phyloP scores from a whole-genome alignment of 1,140 invertebrate species.

The Drosophila sulfurigaster region DNA sequence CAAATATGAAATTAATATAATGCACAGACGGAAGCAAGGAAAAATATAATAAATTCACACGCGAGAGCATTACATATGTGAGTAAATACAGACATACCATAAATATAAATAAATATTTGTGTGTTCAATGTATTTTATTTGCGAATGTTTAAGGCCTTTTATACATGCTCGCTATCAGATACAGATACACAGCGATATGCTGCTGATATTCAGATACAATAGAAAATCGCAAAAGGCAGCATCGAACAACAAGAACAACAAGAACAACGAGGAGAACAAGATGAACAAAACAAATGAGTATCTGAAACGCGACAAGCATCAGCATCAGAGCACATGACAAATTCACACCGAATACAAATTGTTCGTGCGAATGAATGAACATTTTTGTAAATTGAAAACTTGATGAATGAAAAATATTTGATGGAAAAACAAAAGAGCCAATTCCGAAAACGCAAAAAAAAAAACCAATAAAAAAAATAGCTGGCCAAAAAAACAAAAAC shows the following conservation, averaged over 20 bases:
- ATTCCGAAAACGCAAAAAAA: slow-evolving; percentile 36
- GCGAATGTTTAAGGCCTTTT: slow-evolving; percentile 9
- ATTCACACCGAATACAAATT: slow-evolving; percentile 83
- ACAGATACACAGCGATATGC: slow-evolving; percentile 31
- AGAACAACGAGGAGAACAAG: slow-evolving; percentile 18
- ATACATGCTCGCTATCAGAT: slow-evolving; percentile 35
- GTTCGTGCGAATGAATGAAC: slow-evolving; percentile 82
- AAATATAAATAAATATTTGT: not conserved
- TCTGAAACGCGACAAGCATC: slow-evolving; percentile 15
- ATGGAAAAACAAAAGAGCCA: slow-evolving; percentile 82
- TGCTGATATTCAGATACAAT: slow-evolving; percentile 26
- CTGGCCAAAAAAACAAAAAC: slow-evolving; percentile 18
- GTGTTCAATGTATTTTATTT: not conserved
- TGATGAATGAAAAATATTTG: slow-evolving; percentile 84
- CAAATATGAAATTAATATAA: slow-evolving; percentile 25
- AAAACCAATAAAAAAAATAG: not conserved
- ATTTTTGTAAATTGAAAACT: slow-evolving; percentile 84
- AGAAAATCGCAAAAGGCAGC: slow-evolving; percentile 35
- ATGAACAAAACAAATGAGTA: slow-evolving; percentile 27
- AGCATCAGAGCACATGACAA: slow-evolving; percentile 72
- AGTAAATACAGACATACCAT: slow-evolving; percentile 5
- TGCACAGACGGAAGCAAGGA: slow-evolving; percentile 7
- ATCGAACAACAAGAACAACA: slow-evolving; percentile 44
- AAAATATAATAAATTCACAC: not conserved
- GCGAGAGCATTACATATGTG: not conserved